phyloP scores from a whole-genome alignment of 1,140 invertebrate species.

The Lordiphosa mommai region DNA sequence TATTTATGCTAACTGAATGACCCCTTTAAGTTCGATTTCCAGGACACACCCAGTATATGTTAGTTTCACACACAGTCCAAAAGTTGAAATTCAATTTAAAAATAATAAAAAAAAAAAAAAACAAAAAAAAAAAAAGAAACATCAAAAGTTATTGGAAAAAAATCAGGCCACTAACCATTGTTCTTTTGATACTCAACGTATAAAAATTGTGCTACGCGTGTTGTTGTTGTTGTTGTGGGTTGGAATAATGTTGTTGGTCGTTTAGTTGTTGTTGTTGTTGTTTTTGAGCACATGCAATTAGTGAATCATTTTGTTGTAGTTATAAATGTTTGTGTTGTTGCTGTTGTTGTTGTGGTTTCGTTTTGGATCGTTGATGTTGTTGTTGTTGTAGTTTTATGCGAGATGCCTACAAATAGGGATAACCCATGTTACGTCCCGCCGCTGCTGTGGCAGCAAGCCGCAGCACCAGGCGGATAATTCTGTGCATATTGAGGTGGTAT shows the following conservation, averaged over 20 bases:
- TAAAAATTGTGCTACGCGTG: constrained; percentile 24
- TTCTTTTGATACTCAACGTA: constrained; percentile 15
- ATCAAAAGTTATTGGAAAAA: background rate
- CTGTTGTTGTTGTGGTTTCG: constrained; percentile 28
- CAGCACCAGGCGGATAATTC: constrained; percentile 66
- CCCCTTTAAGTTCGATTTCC: too few species aligned
- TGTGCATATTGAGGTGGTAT: constrained; percentile 76
- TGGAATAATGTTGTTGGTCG: constrained; percentile 21
- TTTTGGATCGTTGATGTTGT: constrained; percentile 13
- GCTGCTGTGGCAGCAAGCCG: constrained; percentile 53
- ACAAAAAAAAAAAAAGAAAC: background rate
- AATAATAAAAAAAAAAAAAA: too few species aligned
- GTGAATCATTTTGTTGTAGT: constrained; percentile 11
- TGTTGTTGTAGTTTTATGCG: constrained; percentile 22
- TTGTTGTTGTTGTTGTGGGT: constrained; percentile 21
- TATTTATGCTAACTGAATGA: too few species aligned
- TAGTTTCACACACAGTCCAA: background rate
- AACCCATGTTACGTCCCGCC: constrained; percentile 76
- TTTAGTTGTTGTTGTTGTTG: constrained; percentile 21
- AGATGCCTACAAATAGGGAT: constrained; percentile 75
- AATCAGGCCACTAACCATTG: constrained; percentile 42
- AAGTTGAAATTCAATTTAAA: constrained; percentile 8
- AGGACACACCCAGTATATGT: too few species aligned
- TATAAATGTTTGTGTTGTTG: constrained; percentile 26
- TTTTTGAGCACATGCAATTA: constrained; percentile 31